phyloP scores from a whole-genome alignment of 2,888 invertebrate species.

The Silvanus unidentatus region DNA sequence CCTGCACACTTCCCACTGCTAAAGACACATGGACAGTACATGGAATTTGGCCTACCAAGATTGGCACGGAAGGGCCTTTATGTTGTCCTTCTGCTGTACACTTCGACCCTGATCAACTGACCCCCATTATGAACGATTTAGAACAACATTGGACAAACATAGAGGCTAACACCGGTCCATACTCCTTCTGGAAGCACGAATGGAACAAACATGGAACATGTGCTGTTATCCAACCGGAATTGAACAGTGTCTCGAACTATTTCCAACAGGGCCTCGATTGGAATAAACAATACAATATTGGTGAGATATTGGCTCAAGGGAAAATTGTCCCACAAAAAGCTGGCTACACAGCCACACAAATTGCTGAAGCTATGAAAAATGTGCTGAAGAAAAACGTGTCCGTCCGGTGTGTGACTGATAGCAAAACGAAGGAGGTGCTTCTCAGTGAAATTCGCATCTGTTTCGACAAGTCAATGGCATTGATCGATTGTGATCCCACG shows the following conservation, averaged over 20 bases:
- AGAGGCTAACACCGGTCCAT: slow-evolving; percentile 50
- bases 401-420: slow-evolving; percentile 59
- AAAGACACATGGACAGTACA: slow-evolving; percentile 70
- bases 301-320: slow-evolving; percentile 51
- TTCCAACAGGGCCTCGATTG: slow-evolving; percentile 60
- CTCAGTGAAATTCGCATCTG: slow-evolving; percentile 70
- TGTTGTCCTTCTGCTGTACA: slow-evolving; percentile 65
- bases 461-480: slow-evolving; percentile 59
- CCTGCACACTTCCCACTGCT: slow-evolving; percentile 58
- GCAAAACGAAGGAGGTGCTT: slow-evolving; percentile 52
- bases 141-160: slow-evolving; percentile 64
- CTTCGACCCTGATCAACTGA: slow-evolving; percentile 58
- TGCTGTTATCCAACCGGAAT: slow-evolving; percentile 52
- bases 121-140: slow-evolving; percentile 47
- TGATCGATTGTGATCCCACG: slow-evolving; percentile 62
- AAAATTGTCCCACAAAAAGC: slow-evolving; percentile 48
- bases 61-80: slow-evolving; percentile 58
- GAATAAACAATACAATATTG: slow-evolving; percentile 57
- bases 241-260: slow-evolving; percentile 62
- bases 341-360: slow-evolving; percentile 45
- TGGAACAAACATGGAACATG: slow-evolving; percentile 83
- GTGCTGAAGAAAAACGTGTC: slow-evolving; percentile 55
- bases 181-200: slow-evolving; percentile 72
- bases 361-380: slow-evolving; percentile 52
- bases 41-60: slow-evolving; percentile 76